Evolutionary conservation across 1,140 invertebrate genomes (phyloP).

Genomic region (Daktulosphaira vitifoliae): DNA sequence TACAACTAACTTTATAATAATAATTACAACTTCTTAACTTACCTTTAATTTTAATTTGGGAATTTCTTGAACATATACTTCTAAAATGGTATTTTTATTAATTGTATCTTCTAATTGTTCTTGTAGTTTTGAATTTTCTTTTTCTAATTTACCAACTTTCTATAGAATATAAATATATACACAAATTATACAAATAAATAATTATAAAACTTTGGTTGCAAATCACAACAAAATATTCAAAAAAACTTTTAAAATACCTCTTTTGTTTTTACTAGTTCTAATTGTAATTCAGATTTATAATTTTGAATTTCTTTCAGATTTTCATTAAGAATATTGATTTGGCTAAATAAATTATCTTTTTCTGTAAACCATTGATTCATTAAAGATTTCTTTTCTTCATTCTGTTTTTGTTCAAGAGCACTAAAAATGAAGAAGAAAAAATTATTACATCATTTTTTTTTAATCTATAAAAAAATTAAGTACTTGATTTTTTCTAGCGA

Average conservation of each 20-base stretch:
- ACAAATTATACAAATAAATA: too few species aligned
- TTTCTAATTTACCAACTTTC: slow-evolving; percentile 16
- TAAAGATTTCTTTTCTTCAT: slow-evolving; percentile 60
- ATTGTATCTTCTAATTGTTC: slow-evolving; percentile 8
- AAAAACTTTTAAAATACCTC: slow-evolving; percentile 46
- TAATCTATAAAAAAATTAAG: too few species aligned
- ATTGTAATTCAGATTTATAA: slow-evolving; percentile 50
- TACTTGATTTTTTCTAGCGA: slow-evolving; percentile 53
- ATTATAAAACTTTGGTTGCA: too few species aligned
- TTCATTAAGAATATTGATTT: slow-evolving; percentile 50
- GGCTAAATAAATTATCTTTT: slow-evolving; percentile 55
- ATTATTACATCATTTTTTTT: too few species aligned
- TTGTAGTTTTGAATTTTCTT: slow-evolving; percentile 8
- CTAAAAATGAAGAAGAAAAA: slow-evolving; percentile 45
- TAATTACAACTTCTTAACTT: too few species aligned
- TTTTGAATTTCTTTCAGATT: slow-evolving; percentile 47
- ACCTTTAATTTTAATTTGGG: slow-evolving; percentile 8
- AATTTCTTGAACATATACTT: slow-evolving; percentile 27
- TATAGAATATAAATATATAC: neutral
- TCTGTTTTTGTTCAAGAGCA: slow-evolving; percentile 62
- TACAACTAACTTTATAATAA: too few species aligned
- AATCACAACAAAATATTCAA: too few species aligned
- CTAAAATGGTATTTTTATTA: slow-evolving; percentile 5
- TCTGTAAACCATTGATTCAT: slow-evolving; percentile 57
- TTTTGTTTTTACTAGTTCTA: slow-evolving; percentile 48